Base-by-base conservation (phyloP, 2,113 vertebrate species). In the Podiceps cristatus region DNA sequence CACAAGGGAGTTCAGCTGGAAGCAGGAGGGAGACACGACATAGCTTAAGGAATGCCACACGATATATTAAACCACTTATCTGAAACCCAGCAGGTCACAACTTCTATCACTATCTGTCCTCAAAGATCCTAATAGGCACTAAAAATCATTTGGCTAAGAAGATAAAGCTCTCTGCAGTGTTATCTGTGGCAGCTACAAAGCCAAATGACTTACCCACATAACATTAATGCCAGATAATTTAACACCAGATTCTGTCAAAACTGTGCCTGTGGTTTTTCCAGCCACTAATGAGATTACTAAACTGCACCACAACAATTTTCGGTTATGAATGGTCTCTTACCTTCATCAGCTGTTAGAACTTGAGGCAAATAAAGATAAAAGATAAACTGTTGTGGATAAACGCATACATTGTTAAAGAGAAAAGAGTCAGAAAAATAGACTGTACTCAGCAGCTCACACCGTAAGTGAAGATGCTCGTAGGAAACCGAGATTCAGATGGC, bases 401-500 rank as follows among this genome's bases (percentile, higher is more conserved):
- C 75, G 14, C 67, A 55, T 23, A 47, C 73, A 52, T 3, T 49
- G 12, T 22, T 71, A 31, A 18, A 87, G 59, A 82, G 12, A 47
- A 66, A 50, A 69, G 27, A 89, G 23, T 20, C 1, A 11, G 52
- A 45, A 72, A 81, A 49, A 11, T 0, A 37, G 40, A 60, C 10
- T 72, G 69, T 9, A 49, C 35, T 66, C 42, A 71, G 40, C 66
- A 85, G 59, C 40, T 60, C 75, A 27, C 17, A 52, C 6, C 1
- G 0, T 20, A 47, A 69, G 25, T 20, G 33, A 86, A 68, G 33
- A 25, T 28, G 37, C 33, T 50, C 1, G 0, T 2, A 72, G 68
- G 29, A 76, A 91, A 66, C 24, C 0, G 4, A 47, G 35, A 53
- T 27, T 47, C 23, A 52, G 25, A 37, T 20, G 35, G 47, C 14